Percentiles rank a stretch among this genome's conserved stretches.
Evolutionary conservation across 2,888 invertebrate species (phyloP).

Genomic region (Plebejus argus): DNA sequence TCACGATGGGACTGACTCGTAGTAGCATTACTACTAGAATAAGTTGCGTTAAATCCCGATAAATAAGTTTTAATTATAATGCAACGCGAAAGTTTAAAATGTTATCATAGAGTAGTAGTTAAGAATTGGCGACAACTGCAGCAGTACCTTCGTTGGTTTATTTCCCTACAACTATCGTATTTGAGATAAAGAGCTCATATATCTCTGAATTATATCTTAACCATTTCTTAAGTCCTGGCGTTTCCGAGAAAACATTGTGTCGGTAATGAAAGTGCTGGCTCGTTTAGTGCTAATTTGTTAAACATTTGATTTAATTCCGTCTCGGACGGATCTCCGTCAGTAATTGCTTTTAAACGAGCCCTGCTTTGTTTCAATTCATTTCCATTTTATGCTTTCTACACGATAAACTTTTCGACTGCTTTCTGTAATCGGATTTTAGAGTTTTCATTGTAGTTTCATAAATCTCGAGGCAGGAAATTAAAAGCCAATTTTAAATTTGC

Average conservation of each 20-base stretch:
- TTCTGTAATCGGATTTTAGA: constrained; percentile 17
- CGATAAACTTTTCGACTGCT: constrained; percentile 27
- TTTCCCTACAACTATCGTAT: too few relatives aligned
- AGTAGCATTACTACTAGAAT: too few relatives aligned
- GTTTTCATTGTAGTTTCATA: constrained; percentile 19
- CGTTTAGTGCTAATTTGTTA: constrained; percentile 22
- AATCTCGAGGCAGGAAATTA: constrained; percentile 8
- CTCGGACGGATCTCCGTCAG: constrained; percentile 5
- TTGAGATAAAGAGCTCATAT: too few relatives aligned
- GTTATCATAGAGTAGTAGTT: too few relatives aligned
- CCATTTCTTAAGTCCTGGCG: neutral
- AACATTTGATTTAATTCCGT: constrained; percentile 27
- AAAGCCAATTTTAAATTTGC: constrained; percentile 15
- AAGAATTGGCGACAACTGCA: too few relatives aligned
- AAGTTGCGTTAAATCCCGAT: too few relatives aligned
- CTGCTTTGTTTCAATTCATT: constrained; percentile 32
- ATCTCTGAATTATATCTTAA: neutral
- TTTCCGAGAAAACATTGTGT: neutral
- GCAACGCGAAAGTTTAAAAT: too few relatives aligned
- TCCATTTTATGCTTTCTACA: constrained; percentile 30
- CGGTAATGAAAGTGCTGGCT: neutral
- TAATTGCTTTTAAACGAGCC: constrained; percentile 31
- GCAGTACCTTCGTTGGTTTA: too few relatives aligned
- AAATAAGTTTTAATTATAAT: too few relatives aligned
- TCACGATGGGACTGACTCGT: too few relatives aligned